Percentiles rank a stretch among this genome's conserved stretches.
These are phyloP conservation scores for Apamea sordens DNA, from an alignment of 2,888 invertebrate genomes.

Conservation along the genomic window DNA sequence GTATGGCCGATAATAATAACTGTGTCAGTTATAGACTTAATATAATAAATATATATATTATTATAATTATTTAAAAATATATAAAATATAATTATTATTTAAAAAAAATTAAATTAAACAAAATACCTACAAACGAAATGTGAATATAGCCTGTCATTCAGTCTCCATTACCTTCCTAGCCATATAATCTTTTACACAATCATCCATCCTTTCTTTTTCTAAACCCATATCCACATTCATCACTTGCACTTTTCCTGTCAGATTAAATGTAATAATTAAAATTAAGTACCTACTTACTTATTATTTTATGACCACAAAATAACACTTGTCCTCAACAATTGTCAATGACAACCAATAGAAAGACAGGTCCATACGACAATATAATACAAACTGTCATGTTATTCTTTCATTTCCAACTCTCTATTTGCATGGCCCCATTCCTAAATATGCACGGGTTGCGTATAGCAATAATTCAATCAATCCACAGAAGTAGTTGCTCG, in stretches of 20 bases:
- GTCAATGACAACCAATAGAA: not conserved
- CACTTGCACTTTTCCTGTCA: not conserved
- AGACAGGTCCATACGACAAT: not conserved
- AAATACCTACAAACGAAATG: too few relatives aligned
- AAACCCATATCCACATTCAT: not conserved
- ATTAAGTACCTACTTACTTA: not conserved
- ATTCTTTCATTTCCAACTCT: not conserved
- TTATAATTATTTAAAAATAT: too few relatives aligned
- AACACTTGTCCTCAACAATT: not conserved
- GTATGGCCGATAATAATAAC: not conserved
- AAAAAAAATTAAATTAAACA: too few relatives aligned
- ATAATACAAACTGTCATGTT: not conserved
- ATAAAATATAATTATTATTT: too few relatives aligned
- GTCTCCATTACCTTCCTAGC: not conserved
- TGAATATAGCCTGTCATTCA: not conserved
- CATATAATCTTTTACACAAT: not conserved
- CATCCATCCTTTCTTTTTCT: not conserved
- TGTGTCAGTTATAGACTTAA: too few relatives aligned
- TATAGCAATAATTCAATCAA: slow-evolving; percentile 54
- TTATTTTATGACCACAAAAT: slow-evolving; percentile 6
- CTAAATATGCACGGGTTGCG: slow-evolving; percentile 45
- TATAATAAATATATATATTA: too few relatives aligned
- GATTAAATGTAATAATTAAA: not conserved
- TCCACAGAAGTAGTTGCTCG: slow-evolving; percentile 27
- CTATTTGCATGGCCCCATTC: slow-evolving; percentile 33